A percentile compares a stretch with the other conserved stretches of the same genome.
phyloP scores from a whole-genome alignment of 2,888 invertebrate genomes.

The Acleris laterana region DNA sequence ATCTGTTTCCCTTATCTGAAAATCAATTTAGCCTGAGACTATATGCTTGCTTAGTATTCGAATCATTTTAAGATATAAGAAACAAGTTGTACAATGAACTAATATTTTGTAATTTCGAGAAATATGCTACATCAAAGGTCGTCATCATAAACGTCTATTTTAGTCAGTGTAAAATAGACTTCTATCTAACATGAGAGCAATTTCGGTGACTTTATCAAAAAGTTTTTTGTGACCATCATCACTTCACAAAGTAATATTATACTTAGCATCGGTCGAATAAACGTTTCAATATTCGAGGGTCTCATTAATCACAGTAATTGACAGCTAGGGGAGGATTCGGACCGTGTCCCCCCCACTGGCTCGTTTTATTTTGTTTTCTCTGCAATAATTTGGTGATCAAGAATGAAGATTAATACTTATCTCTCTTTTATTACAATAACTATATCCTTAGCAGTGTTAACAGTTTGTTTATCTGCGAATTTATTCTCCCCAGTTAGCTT shows the following conservation, averaged over 20 bases:
- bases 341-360: slow-evolving; percentile 56
- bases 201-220: slow-evolving; percentile 64
- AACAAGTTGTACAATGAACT: not conserved
- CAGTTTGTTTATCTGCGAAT: slow-evolving; percentile 34
- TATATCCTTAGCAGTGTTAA: slow-evolving; percentile 33
- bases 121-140: no score
- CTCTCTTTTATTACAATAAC: slow-evolving; percentile 37
- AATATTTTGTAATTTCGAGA: no score
- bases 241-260: slow-evolving; percentile 74
- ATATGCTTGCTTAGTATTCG: slow-evolving; percentile 12
- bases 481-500: slow-evolving; percentile 32
- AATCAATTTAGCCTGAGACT: slow-evolving; percentile 26
- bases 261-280: slow-evolving; percentile 76
- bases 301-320: slow-evolving; percentile 83
- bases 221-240: slow-evolving; percentile 59
- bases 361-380: slow-evolving; percentile 55
- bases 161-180: not conserved
- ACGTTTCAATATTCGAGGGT: slow-evolving; percentile 80
- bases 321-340: slow-evolving; percentile 71
- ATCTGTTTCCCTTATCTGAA: slow-evolving; percentile 33
- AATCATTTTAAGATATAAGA: not conserved
- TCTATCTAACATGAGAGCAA: not conserved
- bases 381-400: slow-evolving; percentile 56
- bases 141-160: not conserved
- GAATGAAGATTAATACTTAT: slow-evolving; percentile 38